phyloP scores from a whole-genome alignment of 2,113 vertebrate genomes.

The Oncorhynchus gorbuscha region DNA sequence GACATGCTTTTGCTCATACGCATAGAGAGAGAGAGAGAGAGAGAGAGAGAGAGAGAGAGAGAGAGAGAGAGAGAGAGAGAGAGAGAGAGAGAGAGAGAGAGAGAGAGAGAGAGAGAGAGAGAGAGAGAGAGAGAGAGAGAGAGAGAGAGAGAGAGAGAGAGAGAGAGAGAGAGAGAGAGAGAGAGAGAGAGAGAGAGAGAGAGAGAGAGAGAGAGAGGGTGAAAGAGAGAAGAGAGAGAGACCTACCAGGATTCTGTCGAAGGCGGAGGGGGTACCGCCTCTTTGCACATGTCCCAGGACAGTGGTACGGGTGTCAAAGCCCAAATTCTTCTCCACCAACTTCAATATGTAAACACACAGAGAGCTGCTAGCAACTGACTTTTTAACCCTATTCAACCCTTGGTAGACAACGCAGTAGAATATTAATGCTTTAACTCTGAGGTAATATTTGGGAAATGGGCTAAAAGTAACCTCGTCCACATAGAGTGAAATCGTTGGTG shows the following conservation, averaged over 20 bases:
- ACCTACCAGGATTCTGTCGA: conserved; percentile 88
- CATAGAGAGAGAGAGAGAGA: neutral
- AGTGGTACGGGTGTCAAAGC: conserved; percentile 91
- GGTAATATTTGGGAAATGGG: no score
- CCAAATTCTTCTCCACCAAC: conserved; percentile 88
- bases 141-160: no score
- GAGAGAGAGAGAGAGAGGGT: no score
- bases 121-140: no score
- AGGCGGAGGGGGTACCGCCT: conserved; percentile 92
- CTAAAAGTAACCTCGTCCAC: no score
- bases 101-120: no score
- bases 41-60: conserved; percentile 31
- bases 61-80: no score
- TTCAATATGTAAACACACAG: conserved; percentile 45
- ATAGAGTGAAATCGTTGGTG: no score
- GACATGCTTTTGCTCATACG: no score
- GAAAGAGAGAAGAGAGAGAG: neutral
- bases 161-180: neutral
- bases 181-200: conserved; percentile 30
- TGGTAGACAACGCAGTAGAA: neutral
- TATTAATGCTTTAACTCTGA: neutral
- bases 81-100: no score
- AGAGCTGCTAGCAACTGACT: neutral
- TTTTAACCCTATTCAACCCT: neutral
- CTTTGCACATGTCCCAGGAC: conserved; percentile 93